Conservation (phyloP, 2,797 vertebrate species). For the Lemur catta region DNA sequence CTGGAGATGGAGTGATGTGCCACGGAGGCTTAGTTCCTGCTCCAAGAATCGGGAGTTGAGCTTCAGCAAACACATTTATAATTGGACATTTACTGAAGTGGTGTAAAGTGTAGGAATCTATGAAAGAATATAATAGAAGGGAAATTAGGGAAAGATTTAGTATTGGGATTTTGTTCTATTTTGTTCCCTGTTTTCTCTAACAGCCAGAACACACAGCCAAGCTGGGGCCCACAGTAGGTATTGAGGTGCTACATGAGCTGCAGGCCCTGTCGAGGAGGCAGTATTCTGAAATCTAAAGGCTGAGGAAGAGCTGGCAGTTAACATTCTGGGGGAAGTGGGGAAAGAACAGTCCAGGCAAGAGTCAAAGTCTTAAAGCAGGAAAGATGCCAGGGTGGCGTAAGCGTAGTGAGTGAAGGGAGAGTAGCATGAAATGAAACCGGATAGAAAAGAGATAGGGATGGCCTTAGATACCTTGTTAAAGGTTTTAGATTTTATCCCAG, state of each 20-base stretch:
- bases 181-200: accelerated
- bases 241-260: not conserved
- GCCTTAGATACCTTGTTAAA: accelerated
- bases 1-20: not conserved
- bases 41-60: not conserved
- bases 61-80: not conserved
- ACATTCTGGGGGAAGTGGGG: not conserved
- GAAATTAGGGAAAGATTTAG: not conserved
- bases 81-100: not conserved
- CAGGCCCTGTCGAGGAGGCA: not conserved
- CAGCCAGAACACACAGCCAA: not conserved
- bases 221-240: too few species aligned
- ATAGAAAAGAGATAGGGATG: accelerated
- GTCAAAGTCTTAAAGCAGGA: not conserved
- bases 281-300: not conserved
- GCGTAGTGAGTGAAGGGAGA: not conserved
- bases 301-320: not conserved
- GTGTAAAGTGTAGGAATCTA: not conserved
- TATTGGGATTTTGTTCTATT: not conserved
- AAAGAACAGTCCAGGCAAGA: not conserved
- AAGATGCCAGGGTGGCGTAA: not conserved
- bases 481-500: not conserved
- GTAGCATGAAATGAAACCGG: too few species aligned
- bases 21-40: accelerated
- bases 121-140: not conserved